Percentiles rank a stretch among this genome's conserved stretches.
phyloP scores from a whole-genome alignment of 2,113 vertebrate species.

The Crotalus tigris region DNA sequence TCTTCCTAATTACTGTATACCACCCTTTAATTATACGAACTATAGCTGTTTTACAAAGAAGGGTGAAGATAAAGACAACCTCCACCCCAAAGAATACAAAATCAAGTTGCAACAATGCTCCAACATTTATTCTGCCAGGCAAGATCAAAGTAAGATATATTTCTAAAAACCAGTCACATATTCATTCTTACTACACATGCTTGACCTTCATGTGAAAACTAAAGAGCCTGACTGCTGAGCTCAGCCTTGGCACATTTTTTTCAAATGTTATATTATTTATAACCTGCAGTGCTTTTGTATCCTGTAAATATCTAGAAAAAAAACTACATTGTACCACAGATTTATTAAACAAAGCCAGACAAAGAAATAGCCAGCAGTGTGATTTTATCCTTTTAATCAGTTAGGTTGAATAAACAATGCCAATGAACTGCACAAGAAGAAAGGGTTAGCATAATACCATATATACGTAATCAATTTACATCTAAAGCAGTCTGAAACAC shows the following conservation, averaged over 20 bases:
- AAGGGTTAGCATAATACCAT: neutral
- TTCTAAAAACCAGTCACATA: neutral
- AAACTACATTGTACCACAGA: neutral
- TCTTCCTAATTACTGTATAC: neutral
- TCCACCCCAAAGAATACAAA: neutral
- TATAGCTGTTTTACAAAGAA: neutral
- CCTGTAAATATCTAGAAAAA: neutral
- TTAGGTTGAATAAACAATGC: neutral
- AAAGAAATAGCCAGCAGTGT: neutral
- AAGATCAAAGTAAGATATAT: neutral
- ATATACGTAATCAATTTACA: neutral
- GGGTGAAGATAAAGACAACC: neutral
- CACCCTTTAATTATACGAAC: neutral
- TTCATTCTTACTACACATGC: neutral
- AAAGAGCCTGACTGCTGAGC: too few relatives aligned
- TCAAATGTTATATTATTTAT: neutral
- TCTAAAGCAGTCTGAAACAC: neutral
- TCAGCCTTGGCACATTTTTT: neutral
- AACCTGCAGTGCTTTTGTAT: neutral
- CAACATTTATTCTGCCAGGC: neutral
- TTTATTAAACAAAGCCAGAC: neutral
- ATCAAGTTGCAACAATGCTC: conserved; percentile 3
- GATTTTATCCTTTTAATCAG: neutral
- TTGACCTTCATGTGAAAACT: neutral
- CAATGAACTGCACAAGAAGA: neutral